Percentiles rank a stretch among this genome's conserved stretches.
Conservation (phyloP, 2,888 invertebrate genomes). For the Cheilosia scutellata region DNA sequence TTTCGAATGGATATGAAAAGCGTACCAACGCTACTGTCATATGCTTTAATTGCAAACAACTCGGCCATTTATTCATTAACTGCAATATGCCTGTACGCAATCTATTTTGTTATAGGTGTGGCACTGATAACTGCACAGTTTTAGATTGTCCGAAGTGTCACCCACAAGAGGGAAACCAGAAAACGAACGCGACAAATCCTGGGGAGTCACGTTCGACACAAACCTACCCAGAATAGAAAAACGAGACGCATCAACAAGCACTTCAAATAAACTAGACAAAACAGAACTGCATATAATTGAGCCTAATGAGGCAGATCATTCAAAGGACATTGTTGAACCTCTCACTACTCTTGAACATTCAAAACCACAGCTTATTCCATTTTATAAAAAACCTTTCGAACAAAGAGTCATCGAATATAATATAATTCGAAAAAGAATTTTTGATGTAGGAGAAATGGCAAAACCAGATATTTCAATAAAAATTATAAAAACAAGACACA, state of each 20-base stretch:
- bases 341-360: not conserved
- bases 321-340: not conserved
- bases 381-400: conserved; percentile 13
- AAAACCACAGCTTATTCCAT: not conserved
- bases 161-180: not conserved
- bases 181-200: conserved; percentile 1
- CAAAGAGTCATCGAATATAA: conserved; percentile 9
- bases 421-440: conserved; percentile 14
- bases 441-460: not conserved
- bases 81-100: not conserved
- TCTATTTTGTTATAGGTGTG: conserved; percentile 22
- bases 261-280: not conserved
- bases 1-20: conserved; percentile 10
- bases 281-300: not conserved
- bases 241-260: conserved; percentile 15
- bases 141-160: conserved; percentile 11
- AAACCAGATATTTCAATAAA: conserved; percentile 7
- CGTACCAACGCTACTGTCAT: not conserved
- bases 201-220: conserved; percentile 24
- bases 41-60: conserved; percentile 8
- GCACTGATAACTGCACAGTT: conserved; percentile 6
- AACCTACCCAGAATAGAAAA: conserved; percentile 4
- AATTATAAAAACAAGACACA: not conserved
- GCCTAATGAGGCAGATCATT: not conserved
- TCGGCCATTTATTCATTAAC: not conserved